Base-by-base conservation (phyloP, 1,140 invertebrate genomes). In the Drosophila tropicalis region DNA sequence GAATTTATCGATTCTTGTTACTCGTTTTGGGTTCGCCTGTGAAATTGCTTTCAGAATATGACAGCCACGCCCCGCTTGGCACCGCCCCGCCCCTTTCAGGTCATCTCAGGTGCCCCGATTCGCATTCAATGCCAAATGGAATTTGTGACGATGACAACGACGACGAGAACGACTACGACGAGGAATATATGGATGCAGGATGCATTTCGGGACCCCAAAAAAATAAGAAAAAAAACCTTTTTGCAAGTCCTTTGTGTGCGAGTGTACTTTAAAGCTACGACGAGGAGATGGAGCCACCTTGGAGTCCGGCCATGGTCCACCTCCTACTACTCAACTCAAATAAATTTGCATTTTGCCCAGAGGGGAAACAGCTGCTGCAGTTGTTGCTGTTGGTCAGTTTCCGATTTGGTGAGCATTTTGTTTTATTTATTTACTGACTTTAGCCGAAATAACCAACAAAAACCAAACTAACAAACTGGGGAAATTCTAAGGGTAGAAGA, bases 31-130 rank as follows among this genome's bases (percentile, higher is more conserved):
- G 75, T 73, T 70, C 70, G 73, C 70, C 69, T 77, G 13, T 68
- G 78, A 89, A 89, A 89, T 90, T 90, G 85, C 85, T 87, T 87
- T 89, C 84, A 89, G 84, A 51, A 87, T 87, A 87, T 87, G 84
- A 87, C 83, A 87, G 79, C 69, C 84, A 72, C 76, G 67, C 64
- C 76, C 68, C 15, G n/a, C 39, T 19, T 41, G 60, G 68, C 39
- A 55, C 83, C 83, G 36, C 4, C 36, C 36, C 36, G 79, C 83
- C 83, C 70, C 64, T 87, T 89, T 87, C 83, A 83, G 83, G 84
- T 87, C 70, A 72, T 61, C 54, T 44, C 64, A 58, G 56, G 36
- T 67, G 55, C 60, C 55, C 60, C 56, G 47, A 47, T 70, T 77
- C 62, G 77, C 81, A 77, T 81, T 85, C 74, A 85, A 73, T 81